Conservation (phyloP, 2,113 vertebrate species). For the Mirza zaza region DNA sequence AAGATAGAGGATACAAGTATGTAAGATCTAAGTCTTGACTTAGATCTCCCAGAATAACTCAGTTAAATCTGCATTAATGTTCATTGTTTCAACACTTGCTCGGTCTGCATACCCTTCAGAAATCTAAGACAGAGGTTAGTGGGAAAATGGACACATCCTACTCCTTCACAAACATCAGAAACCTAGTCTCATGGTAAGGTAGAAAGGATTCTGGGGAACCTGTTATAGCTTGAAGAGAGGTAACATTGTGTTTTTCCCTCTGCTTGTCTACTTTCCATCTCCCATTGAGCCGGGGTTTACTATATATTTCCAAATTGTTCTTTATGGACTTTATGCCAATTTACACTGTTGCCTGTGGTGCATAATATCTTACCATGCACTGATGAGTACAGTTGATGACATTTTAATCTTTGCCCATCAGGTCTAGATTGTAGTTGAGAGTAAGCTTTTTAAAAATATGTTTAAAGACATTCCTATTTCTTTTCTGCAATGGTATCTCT, state of each 20-base stretch:
- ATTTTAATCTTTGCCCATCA: conserved; percentile 21
- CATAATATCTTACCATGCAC: background rate
- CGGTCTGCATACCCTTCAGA: background rate
- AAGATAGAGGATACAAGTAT: background rate
- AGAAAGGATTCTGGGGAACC: background rate
- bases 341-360: background rate
- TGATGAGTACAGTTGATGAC: background rate
- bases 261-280: background rate
- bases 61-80: background rate
- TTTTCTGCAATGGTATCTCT: background rate
- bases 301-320: background rate
- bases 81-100: background rate
- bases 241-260: background rate
- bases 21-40: conserved; percentile 24
- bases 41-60: conserved; percentile 23
- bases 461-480: background rate
- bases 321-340: background rate
- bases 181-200: background rate
- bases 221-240: background rate
- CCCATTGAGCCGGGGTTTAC: background rate
- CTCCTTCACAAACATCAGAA: background rate
- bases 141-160: background rate
- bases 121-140: background rate
- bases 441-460: background rate
- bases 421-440: background rate